Evolutionary conservation across 2,888 invertebrate genomes (phyloP).

Genomic region (Beris chalybata): DNA sequence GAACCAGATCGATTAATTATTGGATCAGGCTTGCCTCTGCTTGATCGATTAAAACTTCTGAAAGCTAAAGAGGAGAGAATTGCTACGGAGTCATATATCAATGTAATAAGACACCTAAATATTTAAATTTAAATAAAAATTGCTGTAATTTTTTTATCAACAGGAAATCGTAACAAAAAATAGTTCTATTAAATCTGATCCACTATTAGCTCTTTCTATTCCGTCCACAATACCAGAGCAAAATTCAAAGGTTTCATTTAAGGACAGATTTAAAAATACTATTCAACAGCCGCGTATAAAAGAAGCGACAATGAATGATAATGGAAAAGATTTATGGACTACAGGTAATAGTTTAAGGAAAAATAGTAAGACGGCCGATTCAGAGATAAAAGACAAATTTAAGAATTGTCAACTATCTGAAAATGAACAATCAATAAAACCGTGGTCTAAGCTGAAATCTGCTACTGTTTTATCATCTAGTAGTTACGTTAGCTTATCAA

Average conservation of each 20-base stretch:
- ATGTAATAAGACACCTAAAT: too few relatives aligned
- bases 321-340: conserved; percentile 20
- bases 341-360: too few relatives aligned
- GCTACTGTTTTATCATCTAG: conserved; percentile 59
- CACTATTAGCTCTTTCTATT: conserved; percentile 24
- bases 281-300: conserved; percentile 50
- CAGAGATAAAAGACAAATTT: conserved; percentile 46
- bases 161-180: conserved; percentile 10
- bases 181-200: neutral
- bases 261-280: conserved; percentile 64
- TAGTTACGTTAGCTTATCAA: conserved; percentile 52
- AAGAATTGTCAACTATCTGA: conserved; percentile 36
- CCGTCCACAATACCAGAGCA: conserved; percentile 35
- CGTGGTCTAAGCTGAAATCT: conserved; percentile 78
- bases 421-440: conserved; percentile 57
- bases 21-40: conserved; percentile 71
- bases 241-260: conserved; percentile 64
- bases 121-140: too few relatives aligned
- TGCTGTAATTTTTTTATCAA: conserved; percentile 11
- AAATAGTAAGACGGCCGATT: conserved; percentile 38
- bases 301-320: conserved; percentile 28
- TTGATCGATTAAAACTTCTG: conserved; percentile 73
- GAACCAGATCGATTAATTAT: conserved; percentile 64
- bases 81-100: conserved; percentile 48
- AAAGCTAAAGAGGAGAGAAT: conserved; percentile 75